Evolutionary conservation across 1,140 invertebrate species (phyloP), one percentile per base, ranked within the genome.

Genomic region (Drosophila mauritiana): DNA sequence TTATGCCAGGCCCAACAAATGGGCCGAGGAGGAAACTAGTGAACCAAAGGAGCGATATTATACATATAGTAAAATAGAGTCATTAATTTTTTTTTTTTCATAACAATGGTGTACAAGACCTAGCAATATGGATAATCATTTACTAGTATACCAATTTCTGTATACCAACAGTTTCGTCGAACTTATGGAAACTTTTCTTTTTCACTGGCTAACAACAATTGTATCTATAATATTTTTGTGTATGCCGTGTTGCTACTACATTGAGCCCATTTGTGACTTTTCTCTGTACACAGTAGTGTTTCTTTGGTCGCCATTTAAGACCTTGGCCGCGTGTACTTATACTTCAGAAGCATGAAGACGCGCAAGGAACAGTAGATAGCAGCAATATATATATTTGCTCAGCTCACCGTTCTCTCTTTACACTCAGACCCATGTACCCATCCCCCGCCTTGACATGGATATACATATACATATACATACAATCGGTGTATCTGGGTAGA

Each of bases 301-400:
- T 64, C n/a, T 46, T 7, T 67, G 39, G 40, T 43, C 31, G 39
- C 13, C 20, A 45, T 12, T 64, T 36, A 20, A 65, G 10, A 65
- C 63, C 43, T 10, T 22, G 36, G 22, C 27, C 61, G 22, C 55
- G 15, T 61, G 15, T 27, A 22, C 12, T n/a, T 34, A 7, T n/a
- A 25, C 31, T 22, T n/a, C n/a, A 17, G 13, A 22, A 12, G 37
- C 51, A 36, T 51, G 64, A 72, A 69, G 43, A 40, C 22, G 15
- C 17, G 43, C 37, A 56, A 48, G 51, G 39, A 34, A 45, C 52
- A 39, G 52, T 22, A 49, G 17, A 34, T 40, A 67, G 45, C 45
- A 51, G 15, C 43, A 48, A 58, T 37, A 51, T 52, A 51, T 52
- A 20, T 25, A 45, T 53, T 58, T 39, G 25, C 15, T 39, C 48